A percentile compares a stretch with the other conserved stretches of the same genome.
Evolutionary conservation across 2,888 invertebrate genomes (phyloP).

Genomic region (Sinhomidia bicolor): DNA sequence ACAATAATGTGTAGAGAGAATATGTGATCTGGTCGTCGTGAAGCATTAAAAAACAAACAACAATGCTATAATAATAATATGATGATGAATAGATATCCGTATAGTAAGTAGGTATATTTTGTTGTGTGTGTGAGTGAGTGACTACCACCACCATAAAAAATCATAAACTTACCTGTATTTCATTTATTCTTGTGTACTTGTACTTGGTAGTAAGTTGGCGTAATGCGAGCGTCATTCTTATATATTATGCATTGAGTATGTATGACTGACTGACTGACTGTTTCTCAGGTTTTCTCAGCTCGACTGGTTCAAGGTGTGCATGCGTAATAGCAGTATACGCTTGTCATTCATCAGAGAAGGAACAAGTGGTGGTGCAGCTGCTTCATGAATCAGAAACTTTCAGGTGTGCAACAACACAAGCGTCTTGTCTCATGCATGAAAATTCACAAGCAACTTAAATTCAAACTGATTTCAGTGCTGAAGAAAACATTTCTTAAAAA

Average conservation of each 20-base stretch:
- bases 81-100: background rate
- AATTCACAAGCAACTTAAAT: background rate
- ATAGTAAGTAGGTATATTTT: background rate
- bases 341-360: slow-evolving; percentile 68
- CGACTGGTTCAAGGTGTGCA: slow-evolving; percentile 66
- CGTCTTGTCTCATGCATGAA: slow-evolving; percentile 23
- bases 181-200: background rate
- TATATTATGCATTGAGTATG: background rate
- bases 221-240: background rate
- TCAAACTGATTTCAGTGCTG: background rate
- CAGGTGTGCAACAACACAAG: slow-evolving; percentile 1
- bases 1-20: background rate
- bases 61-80: background rate
- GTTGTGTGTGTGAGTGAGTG: slow-evolving; percentile 30
- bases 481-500: background rate
- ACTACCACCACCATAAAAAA: slow-evolving; percentile 26
- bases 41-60: slow-evolving; percentile 32
- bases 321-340: slow-evolving; percentile 62
- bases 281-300: slow-evolving; percentile 45
- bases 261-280: background rate
- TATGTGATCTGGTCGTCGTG: background rate
- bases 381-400: slow-evolving; percentile 34
- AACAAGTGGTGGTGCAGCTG: slow-evolving; percentile 47
- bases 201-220: too few species aligned
- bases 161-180: slow-evolving; percentile 56